Conservation (phyloP, 2,888 invertebrate species). For the Cacoxenus indagator region DNA sequence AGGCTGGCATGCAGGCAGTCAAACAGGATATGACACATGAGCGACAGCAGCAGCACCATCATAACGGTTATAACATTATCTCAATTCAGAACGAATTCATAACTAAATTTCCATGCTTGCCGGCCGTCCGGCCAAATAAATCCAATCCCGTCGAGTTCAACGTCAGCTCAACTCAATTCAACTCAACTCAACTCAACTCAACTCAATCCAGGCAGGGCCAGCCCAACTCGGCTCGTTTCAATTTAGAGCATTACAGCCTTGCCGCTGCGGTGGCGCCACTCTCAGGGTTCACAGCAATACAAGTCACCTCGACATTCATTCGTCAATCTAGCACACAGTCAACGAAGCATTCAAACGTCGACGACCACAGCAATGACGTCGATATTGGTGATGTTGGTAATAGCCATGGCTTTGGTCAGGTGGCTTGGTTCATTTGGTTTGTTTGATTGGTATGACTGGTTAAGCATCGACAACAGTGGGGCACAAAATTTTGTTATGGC, state of each 20-base stretch:
- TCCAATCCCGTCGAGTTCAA: no score
- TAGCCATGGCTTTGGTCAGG: no score
- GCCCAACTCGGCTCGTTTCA: background rate
- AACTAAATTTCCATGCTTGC: background rate
- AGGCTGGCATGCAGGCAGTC: background rate
- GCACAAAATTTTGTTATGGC: background rate
- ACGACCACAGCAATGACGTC: no score
- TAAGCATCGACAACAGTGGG: no score
- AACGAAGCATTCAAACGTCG: conserved; percentile 5
- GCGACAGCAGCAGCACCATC: background rate
- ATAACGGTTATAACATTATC: background rate
- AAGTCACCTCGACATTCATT: background rate
- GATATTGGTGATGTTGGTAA: background rate
- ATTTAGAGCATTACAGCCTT: background rate
- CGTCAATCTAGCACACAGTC: background rate
- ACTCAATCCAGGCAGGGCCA: background rate
- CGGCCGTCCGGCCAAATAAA: background rate
- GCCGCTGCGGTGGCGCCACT: no score
- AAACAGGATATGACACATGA: background rate
- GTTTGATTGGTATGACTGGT: no score
- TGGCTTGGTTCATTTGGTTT: no score
- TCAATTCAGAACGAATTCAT: conserved; percentile 2
- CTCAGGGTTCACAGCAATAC: background rate
- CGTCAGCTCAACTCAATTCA: no score
- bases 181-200: background rate